phyloP scores from a whole-genome alignment of 64 coral and sea anemone genomes.

The Montipora cactus region DNA sequence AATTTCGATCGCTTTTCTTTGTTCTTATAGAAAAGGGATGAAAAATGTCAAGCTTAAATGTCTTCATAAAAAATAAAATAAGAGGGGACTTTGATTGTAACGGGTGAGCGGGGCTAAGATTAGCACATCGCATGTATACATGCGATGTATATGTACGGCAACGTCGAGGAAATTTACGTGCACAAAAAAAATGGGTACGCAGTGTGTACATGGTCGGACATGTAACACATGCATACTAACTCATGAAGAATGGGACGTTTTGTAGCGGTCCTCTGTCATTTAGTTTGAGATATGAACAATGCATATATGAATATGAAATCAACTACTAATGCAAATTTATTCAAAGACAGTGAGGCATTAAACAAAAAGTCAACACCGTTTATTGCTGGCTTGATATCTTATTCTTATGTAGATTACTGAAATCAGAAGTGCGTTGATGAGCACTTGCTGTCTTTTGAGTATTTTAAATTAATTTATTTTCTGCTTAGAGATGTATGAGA shows the following conservation, averaged over 20 bases:
- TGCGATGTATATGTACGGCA: no score
- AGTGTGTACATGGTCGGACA: neutral
- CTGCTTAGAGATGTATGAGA: constrained; percentile 10
- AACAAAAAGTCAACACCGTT: neutral
- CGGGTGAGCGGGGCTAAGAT: no score
- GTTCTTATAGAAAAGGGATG: no score
- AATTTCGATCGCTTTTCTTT: no score
- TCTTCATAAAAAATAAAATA: no score
- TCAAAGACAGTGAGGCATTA: constrained; percentile 13
- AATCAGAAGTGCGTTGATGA: constrained; percentile 4
- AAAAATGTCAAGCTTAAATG: no score
- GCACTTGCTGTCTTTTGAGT: neutral
- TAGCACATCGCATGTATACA: no score
- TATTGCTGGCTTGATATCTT: constrained; percentile 8
- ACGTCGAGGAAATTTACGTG: no score
- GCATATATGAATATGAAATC: neutral
- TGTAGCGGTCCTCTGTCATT: neutral
- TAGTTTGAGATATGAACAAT: constrained; percentile 9
- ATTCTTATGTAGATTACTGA: neutral
- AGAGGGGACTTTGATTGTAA: no score
- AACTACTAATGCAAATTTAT: constrained; percentile 4
- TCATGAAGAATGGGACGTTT: neutral
- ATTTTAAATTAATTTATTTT: constrained; percentile 17
- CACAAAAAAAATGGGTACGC: no score
- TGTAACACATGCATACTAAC: neutral